Conservation (phyloP, 2,797 vertebrate species). For the Bovichtus diacanthus region DNA sequence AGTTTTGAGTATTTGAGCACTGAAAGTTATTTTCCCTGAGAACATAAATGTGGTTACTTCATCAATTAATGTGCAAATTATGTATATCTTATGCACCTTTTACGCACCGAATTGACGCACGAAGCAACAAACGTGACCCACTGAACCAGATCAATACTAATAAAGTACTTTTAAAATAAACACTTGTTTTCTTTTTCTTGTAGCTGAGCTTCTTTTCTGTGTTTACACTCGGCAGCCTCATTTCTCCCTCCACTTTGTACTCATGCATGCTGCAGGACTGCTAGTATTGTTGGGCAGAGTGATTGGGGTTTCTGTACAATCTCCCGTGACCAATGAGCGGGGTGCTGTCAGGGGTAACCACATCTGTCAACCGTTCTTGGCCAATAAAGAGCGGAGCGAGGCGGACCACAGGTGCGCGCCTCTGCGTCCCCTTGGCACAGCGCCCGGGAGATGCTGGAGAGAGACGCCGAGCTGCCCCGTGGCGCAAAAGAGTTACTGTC, state of each 20-base stretch:
- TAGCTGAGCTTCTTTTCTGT: conserved; percentile 20
- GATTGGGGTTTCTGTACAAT: conserved; percentile 82
- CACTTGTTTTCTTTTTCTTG: not conserved
- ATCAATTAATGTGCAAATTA: not conserved
- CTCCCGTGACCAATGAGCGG: conserved; percentile 89
- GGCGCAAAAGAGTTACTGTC: conserved; percentile 93
- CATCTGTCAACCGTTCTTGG: conserved; percentile 92
- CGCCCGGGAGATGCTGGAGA: conserved; percentile 88
- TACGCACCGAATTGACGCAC: conserved; percentile 61
- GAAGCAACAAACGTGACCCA: conserved; percentile 37
- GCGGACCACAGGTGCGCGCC: conserved; percentile 93
- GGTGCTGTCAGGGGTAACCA: conserved; percentile 94
- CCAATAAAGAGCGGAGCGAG: conserved; percentile 94
- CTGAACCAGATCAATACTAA: conserved; percentile 49
- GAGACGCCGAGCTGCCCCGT: conserved; percentile 85
- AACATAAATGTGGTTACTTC: not conserved
- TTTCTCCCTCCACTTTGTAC: conserved; percentile 63
- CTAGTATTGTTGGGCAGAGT: conserved; percentile 78
- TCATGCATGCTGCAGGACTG: conserved; percentile 72
- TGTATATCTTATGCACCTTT: conserved; percentile 49
- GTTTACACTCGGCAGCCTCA: conserved; percentile 53
- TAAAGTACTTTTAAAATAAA: conserved; percentile 10
- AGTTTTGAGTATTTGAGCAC: not conserved
- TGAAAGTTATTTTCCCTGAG: not conserved
- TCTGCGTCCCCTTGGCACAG: conserved; percentile 90